Percentiles rank a stretch among this genome's conserved stretches.
Conservation (phyloP, 2,797 vertebrate species). For the Nannoperca australis region DNA sequence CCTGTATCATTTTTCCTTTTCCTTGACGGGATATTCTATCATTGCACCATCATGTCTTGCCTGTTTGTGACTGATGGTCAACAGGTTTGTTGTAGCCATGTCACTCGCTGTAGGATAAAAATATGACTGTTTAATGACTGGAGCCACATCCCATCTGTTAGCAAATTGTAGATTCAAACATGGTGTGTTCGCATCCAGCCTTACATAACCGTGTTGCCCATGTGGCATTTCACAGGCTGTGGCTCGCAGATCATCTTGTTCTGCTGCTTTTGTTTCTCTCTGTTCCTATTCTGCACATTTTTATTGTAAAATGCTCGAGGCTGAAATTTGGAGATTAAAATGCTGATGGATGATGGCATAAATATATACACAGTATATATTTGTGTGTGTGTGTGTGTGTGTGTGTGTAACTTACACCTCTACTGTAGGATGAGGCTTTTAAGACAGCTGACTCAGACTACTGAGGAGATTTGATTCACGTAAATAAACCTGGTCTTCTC, state of each 20-base stretch:
- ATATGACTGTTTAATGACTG: slow-evolving; percentile 45
- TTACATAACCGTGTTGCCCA: slow-evolving; percentile 58
- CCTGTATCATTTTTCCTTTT: not conserved
- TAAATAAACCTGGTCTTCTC: slow-evolving; percentile 39
- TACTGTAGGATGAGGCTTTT: slow-evolving; percentile 29
- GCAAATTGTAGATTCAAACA: slow-evolving; percentile 41
- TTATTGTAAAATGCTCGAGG: slow-evolving; percentile 1
- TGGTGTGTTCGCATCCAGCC: slow-evolving; percentile 36
- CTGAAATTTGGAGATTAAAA: slow-evolving; percentile 34
- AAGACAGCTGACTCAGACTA: slow-evolving; percentile 50
- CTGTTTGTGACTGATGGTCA: slow-evolving; percentile 37
- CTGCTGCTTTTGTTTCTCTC: slow-evolving; percentile 24
- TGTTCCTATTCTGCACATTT: slow-evolving; percentile 22
- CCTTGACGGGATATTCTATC: not conserved
- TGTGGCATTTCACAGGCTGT: slow-evolving; percentile 32
- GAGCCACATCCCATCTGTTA: slow-evolving; percentile 57
- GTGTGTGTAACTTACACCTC: slow-evolving; percentile 25
- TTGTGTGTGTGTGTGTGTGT: not conserved
- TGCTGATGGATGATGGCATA: slow-evolving; percentile 36
- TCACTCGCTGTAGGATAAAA: slow-evolving; percentile 26
- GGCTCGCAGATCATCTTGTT: slow-evolving; percentile 29
- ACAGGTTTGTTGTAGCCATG: slow-evolving; percentile 41
- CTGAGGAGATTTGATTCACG: slow-evolving; percentile 37
- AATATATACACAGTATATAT: slow-evolving; percentile 4
- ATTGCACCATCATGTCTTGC: not conserved